Base-by-base conservation (phyloP, 2,797 vertebrate species). In the Tragopan temminckii region DNA sequence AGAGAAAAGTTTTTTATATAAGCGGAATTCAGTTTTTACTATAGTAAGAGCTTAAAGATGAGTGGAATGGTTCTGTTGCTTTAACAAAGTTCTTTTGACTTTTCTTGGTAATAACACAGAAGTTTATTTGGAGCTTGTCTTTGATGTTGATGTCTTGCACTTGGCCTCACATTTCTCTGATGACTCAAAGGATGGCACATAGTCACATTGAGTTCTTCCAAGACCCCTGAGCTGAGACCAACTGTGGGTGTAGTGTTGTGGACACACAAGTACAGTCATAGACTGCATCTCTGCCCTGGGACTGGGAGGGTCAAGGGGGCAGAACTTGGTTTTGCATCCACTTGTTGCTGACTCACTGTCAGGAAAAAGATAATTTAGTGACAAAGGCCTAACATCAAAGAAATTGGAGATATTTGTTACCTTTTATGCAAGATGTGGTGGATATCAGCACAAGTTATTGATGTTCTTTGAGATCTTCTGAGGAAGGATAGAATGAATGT, bases 261-360 rank as follows among this genome's bases (percentile, higher is more conserved):
- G 59, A 38, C 2, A 15, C 35, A 21, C 6, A 15, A 24, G 19
- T 10, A 15, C 25, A 12, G 45, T 6, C 42, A 59, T 21, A 24
- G 31, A 31, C 23, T 11, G 1, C 9, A 36, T 18, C 9, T 13
- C 35, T 59, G 27, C 50, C n/a, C 31, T 5, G 21, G 29, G 36
- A 35, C 36, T 3, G 5, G 14, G 45, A 0, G 0, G 33, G 24
- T 10, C 45, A 24, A 15, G 25, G 16, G 62, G 23, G 21, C 62
- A 69, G 21, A 35, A 52, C 20, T 11, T 36, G 23, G 25, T 25
- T 9, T n/a, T 15, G 4, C 33, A 55, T 35, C 38, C n/a, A 18
- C 5, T 38, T 33, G 3, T 20, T 53, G 48, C 17, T 74, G 57
- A 16, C n/a, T 50, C 18, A 5, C 11, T 35, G 2, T 21, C 68